Evolutionary conservation across 2,113 vertebrate genomes (phyloP).

Genomic region (Camelus bactrianus): DNA sequence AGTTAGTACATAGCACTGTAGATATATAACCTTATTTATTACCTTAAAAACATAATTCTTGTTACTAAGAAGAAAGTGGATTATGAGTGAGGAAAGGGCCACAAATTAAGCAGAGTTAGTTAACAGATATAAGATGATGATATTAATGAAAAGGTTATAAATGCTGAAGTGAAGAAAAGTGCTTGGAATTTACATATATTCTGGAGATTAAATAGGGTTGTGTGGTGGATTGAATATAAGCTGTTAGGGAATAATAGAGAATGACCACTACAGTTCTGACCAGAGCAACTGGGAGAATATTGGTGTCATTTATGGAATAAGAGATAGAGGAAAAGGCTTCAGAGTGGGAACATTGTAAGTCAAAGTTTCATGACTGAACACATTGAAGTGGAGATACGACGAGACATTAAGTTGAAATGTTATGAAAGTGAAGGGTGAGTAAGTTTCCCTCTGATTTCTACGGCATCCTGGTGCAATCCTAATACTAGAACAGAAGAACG

Average conservation of each 20-base stretch:
- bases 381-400: background rate
- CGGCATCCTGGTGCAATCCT: background rate
- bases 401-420: background rate
- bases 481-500: background rate
- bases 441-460: background rate
- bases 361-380: background rate
- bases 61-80: background rate
- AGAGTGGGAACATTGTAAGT: background rate
- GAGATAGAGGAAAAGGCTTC: background rate
- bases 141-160: background rate
- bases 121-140: background rate
- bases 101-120: background rate
- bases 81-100: background rate
- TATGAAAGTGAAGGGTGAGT: background rate
- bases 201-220: background rate
- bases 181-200: background rate
- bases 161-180: conserved; percentile 12
- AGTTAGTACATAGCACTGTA: background rate
- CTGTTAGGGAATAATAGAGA: background rate
- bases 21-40: background rate
- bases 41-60: background rate
- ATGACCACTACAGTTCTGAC: background rate
- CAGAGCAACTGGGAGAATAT: background rate
- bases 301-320: background rate
- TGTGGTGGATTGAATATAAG: background rate